Conservation (phyloP, 2,113 vertebrate species). For the Malurus cyaneus region DNA sequence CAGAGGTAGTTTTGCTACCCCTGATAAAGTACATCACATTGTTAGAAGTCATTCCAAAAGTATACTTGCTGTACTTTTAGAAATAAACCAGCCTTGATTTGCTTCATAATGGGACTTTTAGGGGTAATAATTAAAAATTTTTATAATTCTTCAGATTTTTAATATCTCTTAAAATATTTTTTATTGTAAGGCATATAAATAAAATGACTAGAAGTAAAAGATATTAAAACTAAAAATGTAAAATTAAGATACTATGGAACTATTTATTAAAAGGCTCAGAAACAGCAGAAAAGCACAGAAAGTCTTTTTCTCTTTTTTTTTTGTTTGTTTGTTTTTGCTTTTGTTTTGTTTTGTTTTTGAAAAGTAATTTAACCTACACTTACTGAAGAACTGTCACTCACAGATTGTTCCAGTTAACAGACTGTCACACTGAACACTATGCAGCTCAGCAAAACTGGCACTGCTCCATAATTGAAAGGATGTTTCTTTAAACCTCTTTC, state of each 20-base stretch:
- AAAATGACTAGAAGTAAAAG: neutral
- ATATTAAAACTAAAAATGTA: neutral
- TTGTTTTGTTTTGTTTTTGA: neutral
- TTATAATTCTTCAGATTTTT: neutral
- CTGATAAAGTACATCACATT: neutral
- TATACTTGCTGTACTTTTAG: neutral
- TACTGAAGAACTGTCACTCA: neutral
- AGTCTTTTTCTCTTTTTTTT: neutral
- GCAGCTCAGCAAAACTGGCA: neutral
- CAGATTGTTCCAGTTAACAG: neutral
- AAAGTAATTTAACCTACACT: neutral
- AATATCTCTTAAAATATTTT: neutral
- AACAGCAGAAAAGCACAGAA: neutral
- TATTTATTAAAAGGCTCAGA: neutral
- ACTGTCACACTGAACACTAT: neutral
- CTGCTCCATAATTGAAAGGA: neutral
- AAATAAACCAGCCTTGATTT: neutral
- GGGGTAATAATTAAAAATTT: neutral
- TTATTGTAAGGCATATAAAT: neutral
- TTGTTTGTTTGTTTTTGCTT: no score
- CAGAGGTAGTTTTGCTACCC: rapidly evolving
- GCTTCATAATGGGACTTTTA: neutral
- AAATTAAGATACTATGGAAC: neutral
- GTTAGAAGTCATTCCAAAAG: neutral
- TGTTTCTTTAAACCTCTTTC: neutral